Conservation (phyloP, 2,888 invertebrate genomes). For the Orthosia cruda region DNA sequence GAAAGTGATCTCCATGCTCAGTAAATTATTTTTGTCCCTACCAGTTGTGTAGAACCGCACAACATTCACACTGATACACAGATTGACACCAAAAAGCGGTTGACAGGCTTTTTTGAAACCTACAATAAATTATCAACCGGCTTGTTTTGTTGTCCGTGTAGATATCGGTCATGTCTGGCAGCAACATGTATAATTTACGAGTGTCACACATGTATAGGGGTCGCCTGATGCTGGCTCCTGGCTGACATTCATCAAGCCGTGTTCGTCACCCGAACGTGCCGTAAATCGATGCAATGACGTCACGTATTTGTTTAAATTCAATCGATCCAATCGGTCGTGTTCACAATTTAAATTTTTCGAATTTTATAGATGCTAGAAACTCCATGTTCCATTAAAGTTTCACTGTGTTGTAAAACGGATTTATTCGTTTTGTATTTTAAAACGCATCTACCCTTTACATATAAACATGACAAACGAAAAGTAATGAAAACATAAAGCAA, state of each 20-base stretch:
- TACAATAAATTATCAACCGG: constrained; percentile 60
- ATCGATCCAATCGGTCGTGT: constrained; percentile 60
- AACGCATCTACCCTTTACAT: too few species aligned
- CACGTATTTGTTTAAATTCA: constrained; percentile 70
- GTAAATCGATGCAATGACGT: constrained; percentile 69
- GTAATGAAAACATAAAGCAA: too few species aligned
- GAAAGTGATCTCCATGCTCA: not conserved
- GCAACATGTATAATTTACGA: constrained; percentile 69
- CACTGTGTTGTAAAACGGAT: too few species aligned
- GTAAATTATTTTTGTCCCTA: constrained; percentile 20
- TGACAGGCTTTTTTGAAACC: constrained; percentile 40
- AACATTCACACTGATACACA: constrained; percentile 24
- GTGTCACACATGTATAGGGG: constrained; percentile 58
- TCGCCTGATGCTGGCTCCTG: constrained; percentile 59
- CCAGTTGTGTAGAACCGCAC: not conserved
- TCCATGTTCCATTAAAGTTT: too few species aligned
- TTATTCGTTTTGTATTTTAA: too few species aligned
- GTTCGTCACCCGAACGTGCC: constrained; percentile 74
- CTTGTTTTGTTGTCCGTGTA: constrained; percentile 61
- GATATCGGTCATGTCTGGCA: constrained; percentile 66
- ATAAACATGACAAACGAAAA: too few species aligned
- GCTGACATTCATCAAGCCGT: constrained; percentile 72
- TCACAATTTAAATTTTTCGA: constrained; percentile 43
- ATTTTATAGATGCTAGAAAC: constrained; percentile 51
- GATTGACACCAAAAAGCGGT: constrained; percentile 15